Evolutionary conservation across 2,113 vertebrate genomes (phyloP).

Genomic region (human): DNA sequence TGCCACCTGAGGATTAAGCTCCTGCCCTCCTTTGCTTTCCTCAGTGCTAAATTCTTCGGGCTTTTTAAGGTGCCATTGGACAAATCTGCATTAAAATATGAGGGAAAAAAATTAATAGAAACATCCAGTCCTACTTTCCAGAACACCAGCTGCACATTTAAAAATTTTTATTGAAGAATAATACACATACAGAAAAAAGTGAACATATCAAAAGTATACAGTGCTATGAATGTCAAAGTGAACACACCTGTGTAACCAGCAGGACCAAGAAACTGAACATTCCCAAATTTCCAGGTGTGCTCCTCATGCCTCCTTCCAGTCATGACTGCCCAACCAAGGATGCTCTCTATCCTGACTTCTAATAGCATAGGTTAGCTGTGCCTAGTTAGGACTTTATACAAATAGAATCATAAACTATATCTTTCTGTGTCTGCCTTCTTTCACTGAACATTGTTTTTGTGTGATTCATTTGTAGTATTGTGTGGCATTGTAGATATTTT

Average conservation of each 20-base stretch:
- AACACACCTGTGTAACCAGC: background rate
- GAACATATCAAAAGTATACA: background rate
- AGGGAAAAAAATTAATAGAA: background rate
- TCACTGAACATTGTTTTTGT: background rate
- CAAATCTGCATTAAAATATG: background rate
- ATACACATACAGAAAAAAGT: background rate
- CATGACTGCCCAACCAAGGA: background rate
- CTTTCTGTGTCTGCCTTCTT: background rate
- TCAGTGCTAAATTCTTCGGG: fast-evolving
- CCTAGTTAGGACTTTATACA: background rate
- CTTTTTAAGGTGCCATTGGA: background rate
- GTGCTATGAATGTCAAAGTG: background rate
- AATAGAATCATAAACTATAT: background rate
- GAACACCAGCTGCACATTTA: conserved; percentile 23
- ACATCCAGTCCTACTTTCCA: background rate
- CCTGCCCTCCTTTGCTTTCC: background rate
- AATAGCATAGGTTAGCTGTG: background rate
- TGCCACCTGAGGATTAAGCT: background rate
- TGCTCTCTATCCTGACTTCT: background rate
- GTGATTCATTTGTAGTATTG: background rate
- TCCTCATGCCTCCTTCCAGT: background rate
- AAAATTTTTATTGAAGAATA: background rate
- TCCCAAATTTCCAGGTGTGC: background rate
- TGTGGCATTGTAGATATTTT: background rate
- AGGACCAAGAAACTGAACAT: background rate